Base-by-base conservation (phyloP, 2,888 invertebrate genomes). In the Metacarcinus magister region DNA sequence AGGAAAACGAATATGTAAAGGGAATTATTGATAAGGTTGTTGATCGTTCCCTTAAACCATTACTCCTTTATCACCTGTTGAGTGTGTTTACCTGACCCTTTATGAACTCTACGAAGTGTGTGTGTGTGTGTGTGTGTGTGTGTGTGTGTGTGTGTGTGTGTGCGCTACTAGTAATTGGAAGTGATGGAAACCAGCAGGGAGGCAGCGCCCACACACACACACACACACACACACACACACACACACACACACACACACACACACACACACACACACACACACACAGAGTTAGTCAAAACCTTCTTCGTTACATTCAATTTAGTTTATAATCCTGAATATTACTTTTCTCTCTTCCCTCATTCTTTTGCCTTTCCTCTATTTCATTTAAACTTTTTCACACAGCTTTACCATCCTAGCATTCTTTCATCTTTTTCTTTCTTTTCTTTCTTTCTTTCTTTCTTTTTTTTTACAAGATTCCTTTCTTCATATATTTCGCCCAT, bases 91-190 rank as follows among this genome's bases (percentile, higher is more conserved):
- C n/a, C 23, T 23, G 23, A 8, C n/a, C 75, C 23, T n/a, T 75
- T 75, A 28, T 75, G 28, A 23, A 16, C 23, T 60, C 60, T 4
- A 2, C 16, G 23, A 75, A n/a, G 75, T 75, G n/a, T 75, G 67
- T 75, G 67, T 75, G 67, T 75, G 67, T 75, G 67, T 75, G 67
- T 75, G 67, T 75, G 67, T 75, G 67, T 75, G 67, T 75, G 67
- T 75, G 67, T 54, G 54, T 54, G 54, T 16, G 54, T 54, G 54
- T 16, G 54, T 39, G 54, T 16, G 54, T 54, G 54, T 54, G 54
- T 16, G 54, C 16, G 54, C 28, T 75, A 10, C 28, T 75, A 75
- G 75, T 75, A 75, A 75, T 75, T 75, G 75, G 2, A 75, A 75
- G 8, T 75, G 75, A 75, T 75, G 75, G 28, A 75, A 75, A 75